Conservation (phyloP, 2,888 invertebrate species). For the Disparrhopalites patrizii region DNA sequence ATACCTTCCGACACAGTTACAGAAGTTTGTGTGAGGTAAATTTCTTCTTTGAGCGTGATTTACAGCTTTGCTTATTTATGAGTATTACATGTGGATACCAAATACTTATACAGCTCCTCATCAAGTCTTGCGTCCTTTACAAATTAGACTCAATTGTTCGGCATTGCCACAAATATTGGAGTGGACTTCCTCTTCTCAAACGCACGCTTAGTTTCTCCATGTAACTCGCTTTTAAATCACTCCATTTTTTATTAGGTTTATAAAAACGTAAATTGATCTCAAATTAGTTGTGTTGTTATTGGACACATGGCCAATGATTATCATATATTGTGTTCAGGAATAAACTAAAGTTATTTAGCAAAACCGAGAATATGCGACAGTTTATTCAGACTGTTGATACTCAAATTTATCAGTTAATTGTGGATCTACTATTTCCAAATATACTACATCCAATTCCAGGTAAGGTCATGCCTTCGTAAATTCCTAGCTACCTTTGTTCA, state of each 20-base stretch:
- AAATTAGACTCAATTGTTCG: slow-evolving; percentile 2
- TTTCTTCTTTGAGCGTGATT: too few relatives aligned
- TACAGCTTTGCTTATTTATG: background rate
- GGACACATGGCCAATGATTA: too few relatives aligned
- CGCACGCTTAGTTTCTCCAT: background rate
- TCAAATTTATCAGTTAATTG: background rate
- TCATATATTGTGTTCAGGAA: background rate
- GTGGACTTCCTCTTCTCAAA: background rate
- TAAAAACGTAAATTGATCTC: background rate
- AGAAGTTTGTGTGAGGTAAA: background rate
- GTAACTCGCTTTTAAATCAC: background rate
- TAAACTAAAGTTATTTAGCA: background rate
- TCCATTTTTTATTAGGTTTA: background rate
- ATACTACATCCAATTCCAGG: slow-evolving; percentile 14
- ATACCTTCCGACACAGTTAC: background rate
- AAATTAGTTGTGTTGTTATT: background rate
- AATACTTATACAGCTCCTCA: background rate
- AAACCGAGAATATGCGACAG: background rate
- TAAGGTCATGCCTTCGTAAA: background rate
- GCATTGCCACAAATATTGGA: background rate
- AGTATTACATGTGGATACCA: background rate
- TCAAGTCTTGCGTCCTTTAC: slow-evolving; percentile 3
- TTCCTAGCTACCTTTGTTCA: background rate
- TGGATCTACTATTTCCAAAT: slow-evolving; percentile 6
- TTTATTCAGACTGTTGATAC: background rate